Evolutionary conservation across 2,888 invertebrate genomes (phyloP), one percentile per base, ranked within the genome.

Genomic region (Rhyacophila evoluta): DNA sequence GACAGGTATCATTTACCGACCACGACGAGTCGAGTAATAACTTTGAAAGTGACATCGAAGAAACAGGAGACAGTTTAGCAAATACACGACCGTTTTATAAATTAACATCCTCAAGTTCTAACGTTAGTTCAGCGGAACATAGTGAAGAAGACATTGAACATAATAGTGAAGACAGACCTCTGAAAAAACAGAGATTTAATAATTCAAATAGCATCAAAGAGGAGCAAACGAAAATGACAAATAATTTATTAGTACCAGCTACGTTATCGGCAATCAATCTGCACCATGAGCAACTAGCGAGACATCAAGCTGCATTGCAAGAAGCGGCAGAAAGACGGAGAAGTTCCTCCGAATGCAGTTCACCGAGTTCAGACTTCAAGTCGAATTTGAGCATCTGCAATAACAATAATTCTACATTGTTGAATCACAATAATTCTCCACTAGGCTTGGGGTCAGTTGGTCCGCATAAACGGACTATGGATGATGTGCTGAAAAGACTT

Each of bases 401-500:
- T 85, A 88, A 88, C 78, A 92, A 92, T 84, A 91, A 92, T 84
- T 92, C 90, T 87, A 92, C 91, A 85, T 87, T 92, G 86, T 88
- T 91, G 85, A 92, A 92, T 85, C 92, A 92, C 84, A 92, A 92
- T 85, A 89, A 89, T 81, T 89, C 90, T 82, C 85, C 89, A 55
- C 84, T 89, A 8, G 87, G 86, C 5, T 86, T 82, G 12, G 82
- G 81, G 12, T 81, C 82, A 1, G 79, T 79, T n/a, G 81, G 91
- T 78, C 92, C 92, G 80, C 90, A 92, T 84, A 95, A 95, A 88
- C 90, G 94, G 87, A 95, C 96, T 81, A 97, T 97, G 97, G 97
- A 97, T 89, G 96, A 97, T 89, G 97, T 97, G 68, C 90, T 96
- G 75, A 95, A 95, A 88, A 92, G 95, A 86, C 91, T 95, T 84